Evolutionary conservation across 2,888 invertebrate species (phyloP).

Genomic region (Volucella inanis): DNA sequence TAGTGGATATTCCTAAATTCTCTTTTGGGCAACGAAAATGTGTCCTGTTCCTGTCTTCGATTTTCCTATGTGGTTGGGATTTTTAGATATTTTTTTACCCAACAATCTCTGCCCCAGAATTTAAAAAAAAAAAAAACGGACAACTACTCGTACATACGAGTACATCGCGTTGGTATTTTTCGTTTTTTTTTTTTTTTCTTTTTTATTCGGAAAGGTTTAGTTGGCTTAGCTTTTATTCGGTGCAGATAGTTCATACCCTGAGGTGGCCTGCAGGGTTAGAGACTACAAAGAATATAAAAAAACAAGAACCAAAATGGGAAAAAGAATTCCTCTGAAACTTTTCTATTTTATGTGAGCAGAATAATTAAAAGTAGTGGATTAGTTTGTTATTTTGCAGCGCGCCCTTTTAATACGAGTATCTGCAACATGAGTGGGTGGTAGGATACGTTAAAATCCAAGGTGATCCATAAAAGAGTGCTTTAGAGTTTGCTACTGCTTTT

Average conservation of each 20-base stretch:
- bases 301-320: not conserved
- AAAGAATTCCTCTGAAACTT: slow-evolving; percentile 45
- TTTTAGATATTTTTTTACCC: too few relatives aligned
- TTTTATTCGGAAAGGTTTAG: slow-evolving; percentile 31
- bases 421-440: slow-evolving; percentile 1
- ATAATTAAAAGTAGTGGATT: slow-evolving; percentile 74
- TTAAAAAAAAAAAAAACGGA: too few relatives aligned
- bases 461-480: slow-evolving; percentile 22
- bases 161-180: slow-evolving; percentile 16
- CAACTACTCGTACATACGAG: too few relatives aligned
- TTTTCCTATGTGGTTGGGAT: slow-evolving; percentile 44
- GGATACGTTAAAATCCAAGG: slow-evolving; percentile 31
- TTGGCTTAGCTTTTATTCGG: slow-evolving; percentile 51
- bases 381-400: slow-evolving; percentile 69
- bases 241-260: slow-evolving; percentile 67
- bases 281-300: not conserved
- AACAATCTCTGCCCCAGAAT: too few relatives aligned
- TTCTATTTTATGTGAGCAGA: slow-evolving; percentile 73
- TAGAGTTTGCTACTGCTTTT: slow-evolving; percentile 12
- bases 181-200: slow-evolving; percentile 8
- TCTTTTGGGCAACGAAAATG: slow-evolving; percentile 36
- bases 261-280: slow-evolving; percentile 28
- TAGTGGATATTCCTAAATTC: slow-evolving; percentile 23
- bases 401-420: slow-evolving; percentile 13
- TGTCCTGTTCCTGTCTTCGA: slow-evolving; percentile 70